Base-by-base conservation (phyloP, 2,888 invertebrate species). In the Thecocarcelia acutangulata region DNA sequence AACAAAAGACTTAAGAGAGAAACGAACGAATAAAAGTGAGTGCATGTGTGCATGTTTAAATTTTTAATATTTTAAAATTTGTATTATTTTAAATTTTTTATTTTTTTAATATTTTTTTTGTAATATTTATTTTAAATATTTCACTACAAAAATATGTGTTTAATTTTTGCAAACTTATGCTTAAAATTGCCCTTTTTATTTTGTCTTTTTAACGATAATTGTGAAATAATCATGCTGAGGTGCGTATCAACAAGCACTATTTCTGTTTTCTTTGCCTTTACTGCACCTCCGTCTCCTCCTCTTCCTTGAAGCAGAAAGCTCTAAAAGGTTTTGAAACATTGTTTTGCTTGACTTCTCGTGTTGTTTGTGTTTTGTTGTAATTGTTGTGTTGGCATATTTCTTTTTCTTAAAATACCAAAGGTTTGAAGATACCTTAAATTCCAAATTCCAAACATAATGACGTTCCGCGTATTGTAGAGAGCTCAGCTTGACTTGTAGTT, bases 371-470 rank as follows among this genome's bases (percentile, higher is more conserved):
- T 48, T 50, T 50, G 11, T 56, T 76, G 40, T 40, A 56, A 17
- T 68, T 44, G 70, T 69, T 63, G 75, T 58, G n/a, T n/a, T n/a
- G 42, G 50, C 44, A 44, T n/a, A 58, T 50, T 54, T 37, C 33
- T 69, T 63, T 81, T 73, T 68, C 64, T 64, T 82, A 37, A 82
- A 82, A 82, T 82, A 78, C 82, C 82, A 82, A 78, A 78, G 82
- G 82, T 82, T 82, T 70, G 74, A 82, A 82, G 82, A 82, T 82
- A 75, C 82, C 82, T 82, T 74, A 82, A 82, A 82, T 82, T 82
- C 82, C 82, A 82, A 82, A 82, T 82, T 74, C 82, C 82, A 78
- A 75, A 78, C 46, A 75, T 82, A 82, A 82, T 82, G 74, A 82
- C 70, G 82, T 75, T 82, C 78, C 82, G 82, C 78, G 78, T 82